Conservation (phyloP, 2,797 vertebrate genomes). For the Ctenopoma kingsleyae region DNA sequence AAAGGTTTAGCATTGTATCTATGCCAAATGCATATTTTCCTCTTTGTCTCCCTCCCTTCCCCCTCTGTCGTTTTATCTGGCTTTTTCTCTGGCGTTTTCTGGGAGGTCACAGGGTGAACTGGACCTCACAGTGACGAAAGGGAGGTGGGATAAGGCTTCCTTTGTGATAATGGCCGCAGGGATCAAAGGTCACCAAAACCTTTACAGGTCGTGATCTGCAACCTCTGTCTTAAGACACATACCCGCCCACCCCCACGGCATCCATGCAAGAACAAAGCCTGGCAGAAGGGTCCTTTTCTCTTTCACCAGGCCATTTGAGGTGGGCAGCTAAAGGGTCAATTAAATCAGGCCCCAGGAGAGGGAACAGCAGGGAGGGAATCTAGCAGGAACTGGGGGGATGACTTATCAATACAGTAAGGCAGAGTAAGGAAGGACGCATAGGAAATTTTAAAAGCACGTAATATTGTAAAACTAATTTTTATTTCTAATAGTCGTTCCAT, state of each 20-base stretch:
- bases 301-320: constrained; percentile 54
- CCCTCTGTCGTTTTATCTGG: constrained; percentile 61
- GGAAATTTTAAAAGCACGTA: constrained; percentile 5
- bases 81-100: constrained; percentile 65
- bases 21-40: constrained; percentile 36
- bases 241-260: constrained; percentile 49
- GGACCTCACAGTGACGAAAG: constrained; percentile 79
- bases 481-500: neutral
- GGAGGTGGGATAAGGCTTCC: constrained; percentile 76
- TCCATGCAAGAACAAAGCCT: constrained; percentile 70
- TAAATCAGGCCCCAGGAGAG: constrained; percentile 64
- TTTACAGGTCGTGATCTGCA: constrained; percentile 75
- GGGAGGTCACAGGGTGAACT: constrained; percentile 67
- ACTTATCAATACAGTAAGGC: constrained; percentile 12
- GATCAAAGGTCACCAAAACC: constrained; percentile 81
- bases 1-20: constrained; percentile 36
- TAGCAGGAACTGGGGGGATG: constrained; percentile 18
- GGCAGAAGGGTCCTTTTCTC: constrained; percentile 65
- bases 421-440: constrained; percentile 1
- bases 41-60: constrained; percentile 35
- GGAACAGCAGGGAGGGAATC: constrained; percentile 38
- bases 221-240: constrained; percentile 72
- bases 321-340: constrained; percentile 66
- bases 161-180: constrained; percentile 73
- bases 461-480: neutral